Conservation (phyloP, 2,888 invertebrate species). For the Apamea anceps region DNA sequence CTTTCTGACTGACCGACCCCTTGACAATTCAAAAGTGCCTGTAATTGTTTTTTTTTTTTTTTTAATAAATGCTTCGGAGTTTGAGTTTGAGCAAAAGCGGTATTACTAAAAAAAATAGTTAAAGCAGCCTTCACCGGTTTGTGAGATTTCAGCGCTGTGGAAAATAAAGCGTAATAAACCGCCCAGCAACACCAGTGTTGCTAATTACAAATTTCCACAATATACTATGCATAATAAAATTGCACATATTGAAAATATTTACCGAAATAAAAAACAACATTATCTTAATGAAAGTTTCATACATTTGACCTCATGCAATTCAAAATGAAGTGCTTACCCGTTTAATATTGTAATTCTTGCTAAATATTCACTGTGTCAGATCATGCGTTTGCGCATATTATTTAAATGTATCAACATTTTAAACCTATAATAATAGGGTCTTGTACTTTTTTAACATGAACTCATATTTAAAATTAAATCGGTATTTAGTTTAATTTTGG, state of each 20-base stretch:
- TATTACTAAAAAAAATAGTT: background rate
- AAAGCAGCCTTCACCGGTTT: background rate
- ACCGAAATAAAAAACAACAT: slow-evolving; percentile 38
- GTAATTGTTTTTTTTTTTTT: too few species aligned
- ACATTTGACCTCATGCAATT: slow-evolving; percentile 58
- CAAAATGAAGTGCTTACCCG: slow-evolving; percentile 49
- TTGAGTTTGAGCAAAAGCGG: background rate
- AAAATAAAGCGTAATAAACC: background rate
- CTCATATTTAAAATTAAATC: too few species aligned
- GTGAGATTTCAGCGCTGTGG: background rate
- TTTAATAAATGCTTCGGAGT: too few species aligned
- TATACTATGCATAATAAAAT: slow-evolving; percentile 12
- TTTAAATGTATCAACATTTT: slow-evolving; percentile 62
- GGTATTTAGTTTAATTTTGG: background rate
- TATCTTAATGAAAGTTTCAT: slow-evolving; percentile 55
- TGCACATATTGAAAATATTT: slow-evolving; percentile 25
- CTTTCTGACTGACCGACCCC: too few species aligned
- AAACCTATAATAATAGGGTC: slow-evolving; percentile 40
- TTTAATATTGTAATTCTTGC: slow-evolving; percentile 51
- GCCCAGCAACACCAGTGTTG: slow-evolving; percentile 1
- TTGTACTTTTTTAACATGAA: slow-evolving; percentile 8
- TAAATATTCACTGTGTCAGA: slow-evolving; percentile 58
- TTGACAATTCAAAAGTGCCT: too few species aligned
- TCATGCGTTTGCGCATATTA: slow-evolving; percentile 62
- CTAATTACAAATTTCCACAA: slow-evolving; percentile 4